Percentiles rank a stretch among this genome's conserved stretches.
phyloP scores from a whole-genome alignment of 2,797 vertebrate species.

The Nasua narica region DNA sequence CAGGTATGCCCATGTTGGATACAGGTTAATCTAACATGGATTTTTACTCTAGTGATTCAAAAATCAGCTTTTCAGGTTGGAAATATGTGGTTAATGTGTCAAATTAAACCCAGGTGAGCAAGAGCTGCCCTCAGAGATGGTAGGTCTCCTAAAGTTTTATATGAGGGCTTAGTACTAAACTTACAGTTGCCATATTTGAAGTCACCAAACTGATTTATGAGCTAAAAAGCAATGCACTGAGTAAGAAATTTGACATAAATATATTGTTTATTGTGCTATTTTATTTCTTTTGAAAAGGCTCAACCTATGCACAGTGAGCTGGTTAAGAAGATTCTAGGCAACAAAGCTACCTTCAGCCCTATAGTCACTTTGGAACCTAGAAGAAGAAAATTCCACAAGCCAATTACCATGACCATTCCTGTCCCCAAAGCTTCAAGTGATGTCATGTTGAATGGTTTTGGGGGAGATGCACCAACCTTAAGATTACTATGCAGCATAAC shows the following conservation, averaged over 20 bases:
- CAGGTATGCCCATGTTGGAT: slow-evolving; percentile 86
- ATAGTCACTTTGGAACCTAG: slow-evolving; percentile 98
- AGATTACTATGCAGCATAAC: slow-evolving; percentile 98
- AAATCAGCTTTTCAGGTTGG: not conserved
- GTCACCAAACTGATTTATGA: not conserved
- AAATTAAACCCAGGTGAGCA: not conserved
- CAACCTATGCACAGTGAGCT: slow-evolving; percentile 92
- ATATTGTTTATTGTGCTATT: not conserved
- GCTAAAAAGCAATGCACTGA: not conserved
- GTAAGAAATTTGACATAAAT: not conserved
- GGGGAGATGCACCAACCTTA: slow-evolving; percentile 93
- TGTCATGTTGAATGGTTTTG: slow-evolving; percentile 90
- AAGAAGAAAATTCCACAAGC: slow-evolving; percentile 98
- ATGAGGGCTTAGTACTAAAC: not conserved
- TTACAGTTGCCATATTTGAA: not conserved
- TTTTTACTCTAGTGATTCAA: not conserved
- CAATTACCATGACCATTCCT: slow-evolving; percentile 98
- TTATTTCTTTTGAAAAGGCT: slow-evolving; percentile 85
- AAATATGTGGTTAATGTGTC: not conserved
- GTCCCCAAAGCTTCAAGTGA: slow-evolving; percentile 93
- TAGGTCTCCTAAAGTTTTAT: not conserved
- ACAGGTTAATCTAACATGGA: accelerated
- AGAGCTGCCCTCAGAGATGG: not conserved
- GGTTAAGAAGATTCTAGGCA: slow-evolving; percentile 95
- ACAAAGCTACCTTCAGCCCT: slow-evolving; percentile 97